These are phyloP conservation scores for Eupithecia subfuscata DNA, from an alignment of 2,888 invertebrate species.

Conservation along the genomic window DNA sequence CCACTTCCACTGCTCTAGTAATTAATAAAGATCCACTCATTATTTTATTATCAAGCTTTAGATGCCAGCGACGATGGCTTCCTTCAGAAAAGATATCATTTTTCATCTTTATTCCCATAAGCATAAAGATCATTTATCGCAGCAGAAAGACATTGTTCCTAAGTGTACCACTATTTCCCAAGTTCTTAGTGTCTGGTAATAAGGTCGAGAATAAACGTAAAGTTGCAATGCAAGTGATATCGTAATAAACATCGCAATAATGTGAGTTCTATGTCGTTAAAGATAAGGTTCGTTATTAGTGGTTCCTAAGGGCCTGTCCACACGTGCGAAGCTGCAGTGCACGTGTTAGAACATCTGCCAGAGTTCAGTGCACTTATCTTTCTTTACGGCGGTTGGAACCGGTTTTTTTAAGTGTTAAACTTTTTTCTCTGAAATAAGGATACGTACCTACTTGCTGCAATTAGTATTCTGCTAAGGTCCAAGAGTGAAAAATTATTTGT, in stretches of 20 bases:
- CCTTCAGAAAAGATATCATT: constrained; percentile 37
- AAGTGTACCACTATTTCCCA: constrained; percentile 12
- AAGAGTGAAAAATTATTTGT: no score
- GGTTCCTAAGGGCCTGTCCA: constrained; percentile 23
- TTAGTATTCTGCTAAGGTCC: constrained; percentile 15
- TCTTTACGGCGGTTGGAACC: constrained; percentile 27
- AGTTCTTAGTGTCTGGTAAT: constrained; percentile 19
- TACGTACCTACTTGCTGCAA: not conserved
- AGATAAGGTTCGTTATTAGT: not conserved
- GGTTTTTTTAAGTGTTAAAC: constrained; percentile 27
- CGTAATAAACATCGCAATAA: not conserved
- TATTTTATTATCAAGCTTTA: constrained; percentile 27
- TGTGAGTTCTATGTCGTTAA: not conserved
- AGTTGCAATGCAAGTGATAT: not conserved
- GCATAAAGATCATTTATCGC: constrained; percentile 29
- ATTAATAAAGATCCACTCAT: constrained; percentile 40
- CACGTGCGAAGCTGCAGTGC: constrained; percentile 42
- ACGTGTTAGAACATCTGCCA: constrained; percentile 48
- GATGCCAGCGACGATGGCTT: constrained; percentile 41
- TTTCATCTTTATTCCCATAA: constrained; percentile 21
- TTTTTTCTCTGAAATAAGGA: constrained; percentile 19
- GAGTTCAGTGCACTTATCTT: constrained; percentile 47
- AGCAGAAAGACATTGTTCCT: not conserved
- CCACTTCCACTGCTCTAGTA: constrained; percentile 23
- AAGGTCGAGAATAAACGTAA: constrained; percentile 17